Evolutionary conservation across 2,797 vertebrate species (phyloP), one percentile per base, ranked within the genome.

Genomic region (Pristis pectinata): DNA sequence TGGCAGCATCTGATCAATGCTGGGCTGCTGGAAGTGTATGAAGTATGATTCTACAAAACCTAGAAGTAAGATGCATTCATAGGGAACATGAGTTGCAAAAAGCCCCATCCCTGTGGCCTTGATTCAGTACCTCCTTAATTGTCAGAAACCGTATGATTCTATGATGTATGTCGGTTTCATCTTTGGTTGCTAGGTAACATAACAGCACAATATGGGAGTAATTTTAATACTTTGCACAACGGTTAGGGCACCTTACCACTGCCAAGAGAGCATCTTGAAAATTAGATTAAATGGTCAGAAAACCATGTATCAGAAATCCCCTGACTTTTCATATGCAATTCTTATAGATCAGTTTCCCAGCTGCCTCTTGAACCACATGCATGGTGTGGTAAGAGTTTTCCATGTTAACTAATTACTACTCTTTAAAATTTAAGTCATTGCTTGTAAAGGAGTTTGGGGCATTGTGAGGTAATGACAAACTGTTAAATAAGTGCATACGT

Each of bases 251-350:
- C 19, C 10, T 49, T 27, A 4, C 9, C 80, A 44, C 49, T 1
- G 83, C 22, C 8, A 83, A 44, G 44, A 83, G 27, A 49, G 5
- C 80, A 83, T 49, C 83, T 49, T 83, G 41, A 83, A 83, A 49
- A 83, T 83, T 83, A 83, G 53, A 24, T 83, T 83, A 83, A 53
- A 10, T 49, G 80, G 44, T 53, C 80, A 83, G 80, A 83, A 83
- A 49, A 83, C 83, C 22, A 49, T 27, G 11, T 44, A 83, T 7
- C 22, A 27, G 44, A 9, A 8, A 7, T 34, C 17, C 77, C 77
- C 77, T 19, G 22, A 80, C 80, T 80, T 44, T 41, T 19, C 3
- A 77, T 11, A 17, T 77, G 76, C 11, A 2, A 15, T n/a, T n/a
- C 76, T 37, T 10, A 80, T 41, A 76, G 30, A 17, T 41, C 77